Percentiles rank a stretch among this genome's conserved stretches.
Conservation (phyloP, 2,888 invertebrate genomes). For the Lasioglossum malachurum region DNA sequence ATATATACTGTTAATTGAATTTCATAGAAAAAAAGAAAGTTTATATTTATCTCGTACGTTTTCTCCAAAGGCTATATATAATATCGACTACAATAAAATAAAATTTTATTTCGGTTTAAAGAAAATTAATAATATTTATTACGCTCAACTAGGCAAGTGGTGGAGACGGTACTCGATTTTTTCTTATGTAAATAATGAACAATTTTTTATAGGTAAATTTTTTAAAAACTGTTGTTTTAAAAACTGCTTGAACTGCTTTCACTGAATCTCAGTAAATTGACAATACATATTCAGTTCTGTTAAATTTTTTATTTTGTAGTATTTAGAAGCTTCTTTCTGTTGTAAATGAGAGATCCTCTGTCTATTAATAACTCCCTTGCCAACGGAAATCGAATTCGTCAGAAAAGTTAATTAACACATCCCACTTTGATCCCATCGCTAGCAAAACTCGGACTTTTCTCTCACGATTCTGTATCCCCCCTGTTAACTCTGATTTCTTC, state of each 20-base stretch:
- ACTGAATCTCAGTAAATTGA: neutral
- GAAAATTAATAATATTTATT: too few relatives aligned
- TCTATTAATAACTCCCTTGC: neutral
- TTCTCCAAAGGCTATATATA: too few relatives aligned
- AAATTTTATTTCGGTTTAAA: too few relatives aligned
- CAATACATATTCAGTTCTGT: neutral
- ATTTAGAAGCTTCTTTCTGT: neutral
- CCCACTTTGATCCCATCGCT: neutral
- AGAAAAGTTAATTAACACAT: neutral
- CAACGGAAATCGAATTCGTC: neutral
- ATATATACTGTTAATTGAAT: too few relatives aligned
- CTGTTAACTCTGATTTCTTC: neutral
- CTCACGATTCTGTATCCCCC: conserved; percentile 10
- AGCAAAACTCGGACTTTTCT: conserved; percentile 18
- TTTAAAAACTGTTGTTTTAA: too few relatives aligned
- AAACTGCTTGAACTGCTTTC: neutral
- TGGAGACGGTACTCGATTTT: too few relatives aligned
- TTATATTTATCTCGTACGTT: too few relatives aligned
- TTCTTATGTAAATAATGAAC: too few relatives aligned
- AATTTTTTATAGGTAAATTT: neutral
- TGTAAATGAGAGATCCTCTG: neutral
- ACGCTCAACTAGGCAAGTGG: too few relatives aligned
- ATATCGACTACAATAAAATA: too few relatives aligned
- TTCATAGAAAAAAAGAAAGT: too few relatives aligned
- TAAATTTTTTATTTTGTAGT: neutral